A percentile compares a stretch with the other conserved stretches of the same genome.
These are phyloP conservation scores for Alectura lathami DNA, from an alignment of 2,113 vertebrate genomes.

Conservation along the genomic window DNA sequence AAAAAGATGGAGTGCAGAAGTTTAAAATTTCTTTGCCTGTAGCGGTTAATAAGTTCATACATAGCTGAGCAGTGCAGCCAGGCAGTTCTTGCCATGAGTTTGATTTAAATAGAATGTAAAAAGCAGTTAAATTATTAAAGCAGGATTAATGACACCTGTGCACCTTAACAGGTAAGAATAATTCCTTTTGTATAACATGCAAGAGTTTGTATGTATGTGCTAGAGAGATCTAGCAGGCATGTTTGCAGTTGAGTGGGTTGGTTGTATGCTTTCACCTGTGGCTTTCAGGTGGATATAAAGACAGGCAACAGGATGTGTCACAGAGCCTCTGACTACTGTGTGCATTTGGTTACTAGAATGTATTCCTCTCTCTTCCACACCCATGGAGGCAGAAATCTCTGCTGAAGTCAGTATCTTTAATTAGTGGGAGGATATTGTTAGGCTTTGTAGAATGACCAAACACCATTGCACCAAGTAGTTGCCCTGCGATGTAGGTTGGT, in stretches of 20 bases:
- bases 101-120: background rate
- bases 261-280: background rate
- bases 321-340: background rate
- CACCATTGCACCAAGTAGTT: accelerated
- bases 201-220: too few species aligned
- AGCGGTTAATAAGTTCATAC: background rate
- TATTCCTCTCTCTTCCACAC: background rate
- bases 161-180: background rate
- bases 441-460: accelerated
- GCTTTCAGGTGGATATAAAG: background rate
- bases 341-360: background rate
- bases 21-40: background rate
- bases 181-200: background rate
- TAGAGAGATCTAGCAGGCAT: background rate
- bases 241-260: background rate
- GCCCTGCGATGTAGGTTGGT: background rate
- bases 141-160: background rate
- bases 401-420: too few species aligned
- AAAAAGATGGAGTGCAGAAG: background rate
- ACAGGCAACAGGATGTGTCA: background rate
- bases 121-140: background rate
- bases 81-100: background rate
- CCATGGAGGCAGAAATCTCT: background rate
- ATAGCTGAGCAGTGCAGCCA: background rate
- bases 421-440: background rate